Evolutionary conservation across 2,113 vertebrate genomes (phyloP).

Genomic region (Casuarius casuarius): DNA sequence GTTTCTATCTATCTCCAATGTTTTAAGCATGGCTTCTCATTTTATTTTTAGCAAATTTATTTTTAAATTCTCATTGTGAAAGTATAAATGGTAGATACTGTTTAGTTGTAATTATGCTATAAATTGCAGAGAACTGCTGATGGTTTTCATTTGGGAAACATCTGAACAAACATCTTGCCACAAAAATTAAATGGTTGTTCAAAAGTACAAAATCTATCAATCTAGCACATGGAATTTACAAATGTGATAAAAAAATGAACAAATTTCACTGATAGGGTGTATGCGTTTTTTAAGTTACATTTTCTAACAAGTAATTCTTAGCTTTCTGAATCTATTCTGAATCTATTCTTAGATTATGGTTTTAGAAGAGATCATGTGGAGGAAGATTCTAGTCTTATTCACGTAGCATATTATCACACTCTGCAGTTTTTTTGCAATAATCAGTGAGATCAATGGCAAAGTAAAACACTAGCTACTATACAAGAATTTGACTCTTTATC

Average conservation of each 20-base stretch:
- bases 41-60: background rate
- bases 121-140: background rate
- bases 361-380: background rate
- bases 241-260: background rate
- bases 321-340: background rate
- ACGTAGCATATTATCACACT: background rate
- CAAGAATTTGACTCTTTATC: background rate
- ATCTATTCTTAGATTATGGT: background rate
- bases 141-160: background rate
- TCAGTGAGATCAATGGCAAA: background rate
- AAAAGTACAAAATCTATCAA: background rate
- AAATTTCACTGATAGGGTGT: background rate
- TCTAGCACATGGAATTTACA: background rate
- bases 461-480: background rate
- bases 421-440: background rate
- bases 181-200: background rate
- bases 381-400: background rate
- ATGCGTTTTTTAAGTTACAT: background rate
- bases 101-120: background rate
- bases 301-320: background rate
- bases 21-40: background rate
- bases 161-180: background rate
- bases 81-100: background rate
- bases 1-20: background rate
- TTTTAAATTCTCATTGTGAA: background rate